These are phyloP conservation scores for Platynereis dumerilii DNA, from an alignment of 2,888 invertebrate species.

Conservation along the genomic window DNA sequence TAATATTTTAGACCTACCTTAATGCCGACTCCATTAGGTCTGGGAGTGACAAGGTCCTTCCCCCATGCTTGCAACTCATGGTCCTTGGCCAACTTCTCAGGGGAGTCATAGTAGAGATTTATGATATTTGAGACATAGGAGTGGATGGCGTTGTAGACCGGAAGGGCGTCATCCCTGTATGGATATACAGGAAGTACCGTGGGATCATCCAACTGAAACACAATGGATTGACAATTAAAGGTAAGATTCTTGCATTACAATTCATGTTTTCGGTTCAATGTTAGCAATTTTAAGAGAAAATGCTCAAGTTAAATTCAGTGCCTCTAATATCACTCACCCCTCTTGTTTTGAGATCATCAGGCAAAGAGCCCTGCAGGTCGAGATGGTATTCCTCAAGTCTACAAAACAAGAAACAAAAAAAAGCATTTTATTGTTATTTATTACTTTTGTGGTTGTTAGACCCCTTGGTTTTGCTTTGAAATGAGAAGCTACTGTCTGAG, in stretches of 20 bases:
- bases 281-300: too few species aligned
- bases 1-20: too few species aligned
- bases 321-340: conserved; percentile 53
- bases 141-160: conserved; percentile 61
- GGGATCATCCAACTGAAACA: conserved; percentile 47
- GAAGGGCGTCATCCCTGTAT: conserved; percentile 65
- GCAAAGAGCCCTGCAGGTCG: conserved; percentile 60
- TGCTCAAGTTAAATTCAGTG: too few species aligned
- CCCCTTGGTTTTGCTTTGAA: too few species aligned
- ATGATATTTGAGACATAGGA: conserved; percentile 63
- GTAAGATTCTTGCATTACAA: too few species aligned
- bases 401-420: conserved; percentile 15
- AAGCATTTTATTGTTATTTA: too few species aligned
- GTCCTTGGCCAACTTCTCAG: conserved; percentile 43
- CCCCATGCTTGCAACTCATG: conserved; percentile 54
- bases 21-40: conserved; percentile 54
- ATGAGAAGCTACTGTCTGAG: too few species aligned
- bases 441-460: too few species aligned
- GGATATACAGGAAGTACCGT: conserved; percentile 63
- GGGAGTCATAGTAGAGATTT: conserved; percentile 60
- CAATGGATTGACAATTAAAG: too few species aligned
- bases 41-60: conserved; percentile 48
- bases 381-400: conserved; percentile 55
- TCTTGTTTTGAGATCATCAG: conserved; percentile 61
- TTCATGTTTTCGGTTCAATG: too few species aligned